Evolutionary conservation across 2,888 invertebrate genomes (phyloP).

Genomic region (Phania funesta): DNA sequence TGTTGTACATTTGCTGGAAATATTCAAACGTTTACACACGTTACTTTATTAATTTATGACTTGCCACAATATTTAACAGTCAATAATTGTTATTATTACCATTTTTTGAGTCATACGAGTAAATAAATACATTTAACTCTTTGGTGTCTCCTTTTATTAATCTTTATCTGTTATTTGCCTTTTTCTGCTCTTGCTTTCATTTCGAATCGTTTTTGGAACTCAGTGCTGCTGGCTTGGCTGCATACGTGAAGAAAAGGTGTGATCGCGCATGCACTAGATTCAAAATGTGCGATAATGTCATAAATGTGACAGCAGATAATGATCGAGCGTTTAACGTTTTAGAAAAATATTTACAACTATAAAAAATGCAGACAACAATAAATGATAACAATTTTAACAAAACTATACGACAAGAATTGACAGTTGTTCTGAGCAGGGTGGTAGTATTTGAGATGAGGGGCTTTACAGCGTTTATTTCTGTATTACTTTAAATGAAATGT

Average conservation of each 20-base stretch:
- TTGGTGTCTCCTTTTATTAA: neutral
- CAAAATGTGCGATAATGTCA: conserved; percentile 75
- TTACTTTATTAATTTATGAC: conserved; percentile 45
- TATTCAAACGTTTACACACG: conserved; percentile 16
- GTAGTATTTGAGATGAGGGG: neutral
- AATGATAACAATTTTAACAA: conserved; percentile 11
- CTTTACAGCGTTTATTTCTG: no score
- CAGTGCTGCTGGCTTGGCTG: neutral
- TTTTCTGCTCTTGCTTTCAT: conserved; percentile 14
- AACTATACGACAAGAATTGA: neutral
- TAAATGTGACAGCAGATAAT: conserved; percentile 77
- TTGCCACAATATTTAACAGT: conserved; percentile 63
- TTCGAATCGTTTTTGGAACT: conserved; percentile 17
- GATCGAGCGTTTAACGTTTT: conserved; percentile 69
- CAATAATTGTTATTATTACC: conserved; percentile 61
- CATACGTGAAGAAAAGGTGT: conserved; percentile 42
- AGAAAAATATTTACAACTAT: conserved; percentile 47
- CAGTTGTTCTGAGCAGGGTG: conserved; percentile 23
- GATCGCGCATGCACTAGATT: conserved; percentile 71
- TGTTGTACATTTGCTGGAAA: neutral
- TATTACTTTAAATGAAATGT: neutral
- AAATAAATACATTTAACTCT: conserved; percentile 4
- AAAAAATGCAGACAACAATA: conserved; percentile 3
- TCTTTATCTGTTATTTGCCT: neutral
- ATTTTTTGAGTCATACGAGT: conserved; percentile 33